A percentile compares a stretch with the other conserved stretches of the same genome.
phyloP scores from a whole-genome alignment of 2,797 vertebrate genomes.

The Halcyon smyrnensis region DNA sequence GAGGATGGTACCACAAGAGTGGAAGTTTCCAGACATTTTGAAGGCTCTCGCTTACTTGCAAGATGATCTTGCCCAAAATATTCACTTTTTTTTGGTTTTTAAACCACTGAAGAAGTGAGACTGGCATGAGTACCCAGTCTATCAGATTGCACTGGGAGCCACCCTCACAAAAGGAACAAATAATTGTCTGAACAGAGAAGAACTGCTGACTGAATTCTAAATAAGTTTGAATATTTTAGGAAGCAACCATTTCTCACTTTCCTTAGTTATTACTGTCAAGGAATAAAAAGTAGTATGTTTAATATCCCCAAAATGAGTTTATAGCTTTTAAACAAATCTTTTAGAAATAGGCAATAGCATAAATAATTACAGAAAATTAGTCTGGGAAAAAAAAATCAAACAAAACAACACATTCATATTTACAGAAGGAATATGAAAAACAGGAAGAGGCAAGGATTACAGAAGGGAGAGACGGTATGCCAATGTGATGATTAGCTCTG shows the following conservation, averaged over 20 bases:
- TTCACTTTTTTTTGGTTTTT: not conserved
- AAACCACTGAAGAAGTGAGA: not conserved
- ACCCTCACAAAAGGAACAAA: not conserved
- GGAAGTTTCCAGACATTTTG: not conserved
- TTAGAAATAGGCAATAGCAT: not conserved
- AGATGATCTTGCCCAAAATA: not conserved
- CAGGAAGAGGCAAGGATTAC: not conserved
- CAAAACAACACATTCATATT: not conserved
- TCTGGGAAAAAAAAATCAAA: not conserved
- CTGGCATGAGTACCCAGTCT: not conserved
- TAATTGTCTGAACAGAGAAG: not conserved
- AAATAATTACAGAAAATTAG: not conserved
- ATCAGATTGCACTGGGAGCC: not conserved
- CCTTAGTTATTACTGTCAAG: not conserved
- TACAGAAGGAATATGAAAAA: not conserved
- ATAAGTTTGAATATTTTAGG: not conserved
- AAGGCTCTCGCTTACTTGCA: not conserved
- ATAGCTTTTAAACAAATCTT: not conserved
- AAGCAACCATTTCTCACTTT: not conserved
- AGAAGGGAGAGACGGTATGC: not conserved
- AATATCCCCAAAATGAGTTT: not conserved
- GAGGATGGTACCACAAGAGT: not conserved
- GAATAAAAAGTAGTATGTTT: not conserved
- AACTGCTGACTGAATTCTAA: not conserved
- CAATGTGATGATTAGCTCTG: not conserved